These are phyloP conservation scores for Campoletis sonorensis DNA, from an alignment of 1,140 invertebrate species.

Conservation along the genomic window DNA sequence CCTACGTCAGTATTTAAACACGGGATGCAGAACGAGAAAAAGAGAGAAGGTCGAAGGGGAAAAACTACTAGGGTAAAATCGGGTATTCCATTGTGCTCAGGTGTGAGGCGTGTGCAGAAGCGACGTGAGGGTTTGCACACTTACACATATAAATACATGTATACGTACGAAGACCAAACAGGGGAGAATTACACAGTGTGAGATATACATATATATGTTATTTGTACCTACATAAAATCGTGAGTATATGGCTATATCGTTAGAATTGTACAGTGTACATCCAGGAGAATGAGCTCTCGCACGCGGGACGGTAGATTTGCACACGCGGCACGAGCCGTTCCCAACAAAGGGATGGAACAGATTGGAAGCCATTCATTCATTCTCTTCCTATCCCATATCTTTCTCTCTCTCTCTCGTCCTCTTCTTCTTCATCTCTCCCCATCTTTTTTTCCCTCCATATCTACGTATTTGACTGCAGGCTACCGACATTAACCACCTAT, in stretches of 20 bases:
- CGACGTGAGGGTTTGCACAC: conserved; percentile 44
- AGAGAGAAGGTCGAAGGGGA: conserved; percentile 25
- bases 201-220: background rate
- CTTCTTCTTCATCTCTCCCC: conserved; percentile 43
- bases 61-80: conserved; percentile 45
- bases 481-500: conserved; percentile 38
- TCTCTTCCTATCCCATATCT: conserved; percentile 52
- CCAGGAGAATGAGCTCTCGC: conserved; percentile 51
- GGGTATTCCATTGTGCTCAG: conserved; percentile 66
- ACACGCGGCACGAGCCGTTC: conserved; percentile 74
- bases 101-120: conserved; percentile 69
- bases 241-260: conserved; percentile 1
- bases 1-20: conserved; percentile 53
- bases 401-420: conserved; percentile 7
- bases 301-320: conserved; percentile 69
- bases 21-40: conserved; percentile 16
- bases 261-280: conserved; percentile 41
- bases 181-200: too few relatives aligned
- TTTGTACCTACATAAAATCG: background rate
- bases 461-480: conserved; percentile 62
- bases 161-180: background rate
- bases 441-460: conserved; percentile 60
- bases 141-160: conserved; percentile 5
- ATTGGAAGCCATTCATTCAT: conserved; percentile 69
- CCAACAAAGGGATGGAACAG: conserved; percentile 72